Evolutionary conservation across 2,113 vertebrate species (phyloP), one percentile per base, ranked within the genome.

Genomic region (Hyla sarda): DNA sequence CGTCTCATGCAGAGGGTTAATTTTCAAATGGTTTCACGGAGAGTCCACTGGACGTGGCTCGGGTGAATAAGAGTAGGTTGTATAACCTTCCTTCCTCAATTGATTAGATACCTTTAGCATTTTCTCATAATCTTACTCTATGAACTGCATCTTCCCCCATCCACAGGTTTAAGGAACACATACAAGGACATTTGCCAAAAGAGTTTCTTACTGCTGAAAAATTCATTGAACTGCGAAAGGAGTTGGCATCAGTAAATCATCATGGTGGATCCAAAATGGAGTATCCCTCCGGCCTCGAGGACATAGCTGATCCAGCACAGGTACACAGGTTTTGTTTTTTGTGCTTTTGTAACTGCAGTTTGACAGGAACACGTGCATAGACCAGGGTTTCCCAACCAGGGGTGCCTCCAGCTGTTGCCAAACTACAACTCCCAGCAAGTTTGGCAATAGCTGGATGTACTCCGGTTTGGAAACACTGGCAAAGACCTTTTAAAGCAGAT

Each of bases 261-360:
- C 92, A 95, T 0, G 90, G 88, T 14, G 95, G 93, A 88, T 94
- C 93, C 34, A 91, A 95, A 0, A 94, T 92, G 0, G 97, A 99
- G 12, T 89, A 97, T 1, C 97, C 98, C 0, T 95, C 94, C 0
- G 98, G 97, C 32, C 96, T 93, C 0, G 98, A 99, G 74, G 98
- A 99, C 67, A 97, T 98, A 34, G 93, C 96, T 0, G 98, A 99
- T 87, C 97, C 98, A 17, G 97, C 98, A 65, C 98, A 99, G 96
- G 98, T 97, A 93, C 32, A 0, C 0, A 71, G 0, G 37, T n/a
- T n/a, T n/a, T n/a, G n/a, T n/a, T n/a, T n/a, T n/a, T 17, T 67
- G 56, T n/a, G 7, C 14, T 10, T 58, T 1, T 58, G n/a, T n/a
- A n/a, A n/a, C n/a, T n/a, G n/a, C n/a, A n/a, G n/a, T n/a, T n/a